Base-by-base conservation (phyloP, 2,113 vertebrate genomes). In the Argyrosomus japonicus region DNA sequence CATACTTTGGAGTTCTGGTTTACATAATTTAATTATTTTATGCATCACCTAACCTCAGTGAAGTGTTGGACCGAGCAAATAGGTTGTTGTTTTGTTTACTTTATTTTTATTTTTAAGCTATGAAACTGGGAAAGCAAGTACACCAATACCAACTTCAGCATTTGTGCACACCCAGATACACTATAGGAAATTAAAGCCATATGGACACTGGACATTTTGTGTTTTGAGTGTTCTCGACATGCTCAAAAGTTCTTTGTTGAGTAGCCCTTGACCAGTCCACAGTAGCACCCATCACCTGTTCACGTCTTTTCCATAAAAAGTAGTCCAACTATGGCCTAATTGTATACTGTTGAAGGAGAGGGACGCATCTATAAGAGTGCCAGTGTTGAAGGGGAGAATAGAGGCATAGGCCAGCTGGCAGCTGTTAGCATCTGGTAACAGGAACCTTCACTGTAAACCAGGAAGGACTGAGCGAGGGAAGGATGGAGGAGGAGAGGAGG, bases 361-460 rank as follows among this genome's bases (percentile, higher is more conserved):
- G 77, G 64, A 27, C n/a, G 5, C 7, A 21, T 64, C 69, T 85
- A 68, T 71, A 57, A 63, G 54, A 21, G 50, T 15, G 13, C 19
- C 15, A 78, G 58, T 47, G 75, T 62, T 80, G 40, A 88, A 36
- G 70, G 69, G 36, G 81, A 77, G 85, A 51, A 50, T 8, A 50
- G 64, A 71, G 25, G 40, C 71, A 50, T 7, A 50, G 47, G 40
- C 58, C 77, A 86, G 68, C 74, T 85, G 85, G 85, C 88, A 89
- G 77, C 79, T 83, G 92, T 78, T 65, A 77, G 75, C 77, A 90
- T 90, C 81, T 85, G 79, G 87, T 86, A 85, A 91, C 67, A 88
- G 51, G 81, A 91, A 67, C 61, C 45, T 73, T 64, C 67, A 53
- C 56, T 84, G 73, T 76, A 68, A 57, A 68, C 67, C 69, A 56